Base-by-base conservation (phyloP, 1,140 invertebrate species). In the Oncopodura yosiiana region DNA sequence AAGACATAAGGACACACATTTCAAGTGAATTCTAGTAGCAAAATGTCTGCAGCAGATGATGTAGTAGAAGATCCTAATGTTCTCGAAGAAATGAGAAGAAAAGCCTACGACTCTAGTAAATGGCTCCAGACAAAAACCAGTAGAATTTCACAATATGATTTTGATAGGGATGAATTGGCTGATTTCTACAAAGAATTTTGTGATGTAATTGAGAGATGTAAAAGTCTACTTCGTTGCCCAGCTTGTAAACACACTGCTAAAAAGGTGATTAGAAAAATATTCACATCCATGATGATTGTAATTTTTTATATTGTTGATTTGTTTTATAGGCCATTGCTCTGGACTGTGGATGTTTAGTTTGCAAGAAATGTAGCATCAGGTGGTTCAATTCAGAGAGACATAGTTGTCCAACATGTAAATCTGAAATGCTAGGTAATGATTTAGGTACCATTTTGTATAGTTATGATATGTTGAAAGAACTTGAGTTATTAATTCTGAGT, bases 21-120 rank as follows among this genome's bases (percentile, higher is more conserved):
- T n/a, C n/a, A n/a, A n/a, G n/a, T n/a, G n/a, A n/a, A n/a, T n/a
- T n/a, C n/a, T n/a, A n/a, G n/a, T n/a, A n/a, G n/a, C n/a, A n/a
- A n/a, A n/a, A 34, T 48, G 26, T 48, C 49, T 16, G 24, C 21
- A 41, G 11, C 36, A 39, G 8, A 41, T 19, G 49, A 41, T 42
- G 30, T 8, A 6, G 6, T 14, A 34, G 46, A 39, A 8, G 54
- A 56, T 44, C 54, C 54, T 26, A 56, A 43, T 37, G 48, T 50
- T 12, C 27, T 56, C 24, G 54, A 56, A n/a, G 29, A 49, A 38
- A 56, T 56, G 54, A 42, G 54, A 24, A 38, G 54, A 29, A 56
- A 39, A 23, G 54, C 54, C 5, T 56, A 56, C n/a, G 54, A 56
- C 27, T 21, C 39, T 8, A 50, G 46, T 29, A 56, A 56, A 56